phyloP scores from a whole-genome alignment of 2,797 vertebrate species.

The Brotogeris chrysoptera region DNA sequence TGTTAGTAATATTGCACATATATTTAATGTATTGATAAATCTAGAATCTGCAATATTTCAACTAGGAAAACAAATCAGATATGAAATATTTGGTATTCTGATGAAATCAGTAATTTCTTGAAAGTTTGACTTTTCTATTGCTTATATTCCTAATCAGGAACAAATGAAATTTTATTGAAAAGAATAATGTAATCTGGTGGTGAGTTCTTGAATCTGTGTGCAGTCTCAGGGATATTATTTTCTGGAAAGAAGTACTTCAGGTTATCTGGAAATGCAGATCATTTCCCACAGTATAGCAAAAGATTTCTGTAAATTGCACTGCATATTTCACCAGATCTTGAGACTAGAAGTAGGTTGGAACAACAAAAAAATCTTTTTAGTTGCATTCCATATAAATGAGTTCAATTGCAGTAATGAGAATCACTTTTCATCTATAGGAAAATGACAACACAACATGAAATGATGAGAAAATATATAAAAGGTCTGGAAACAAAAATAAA shows the following conservation, averaged over 20 bases:
- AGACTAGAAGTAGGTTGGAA: not conserved
- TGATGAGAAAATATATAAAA: not conserved
- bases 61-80: not conserved
- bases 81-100: not conserved
- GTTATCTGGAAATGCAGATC: not conserved
- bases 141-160: not conserved
- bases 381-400: not conserved
- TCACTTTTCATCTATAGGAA: not conserved
- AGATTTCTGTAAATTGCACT: not conserved
- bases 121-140: not conserved
- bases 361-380: not conserved
- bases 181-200: not conserved
- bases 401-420: not conserved
- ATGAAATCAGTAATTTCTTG: not conserved
- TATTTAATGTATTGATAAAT: not conserved
- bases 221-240: not conserved
- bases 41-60: not conserved
- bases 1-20: accelerated
- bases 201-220: not conserved
- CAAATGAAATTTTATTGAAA: not conserved
- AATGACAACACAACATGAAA: not conserved
- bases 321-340: not conserved
- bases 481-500: not conserved
- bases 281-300: not conserved
- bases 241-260: not conserved